Conservation (phyloP, 2,888 invertebrate genomes). For the Morpho helenor region DNA sequence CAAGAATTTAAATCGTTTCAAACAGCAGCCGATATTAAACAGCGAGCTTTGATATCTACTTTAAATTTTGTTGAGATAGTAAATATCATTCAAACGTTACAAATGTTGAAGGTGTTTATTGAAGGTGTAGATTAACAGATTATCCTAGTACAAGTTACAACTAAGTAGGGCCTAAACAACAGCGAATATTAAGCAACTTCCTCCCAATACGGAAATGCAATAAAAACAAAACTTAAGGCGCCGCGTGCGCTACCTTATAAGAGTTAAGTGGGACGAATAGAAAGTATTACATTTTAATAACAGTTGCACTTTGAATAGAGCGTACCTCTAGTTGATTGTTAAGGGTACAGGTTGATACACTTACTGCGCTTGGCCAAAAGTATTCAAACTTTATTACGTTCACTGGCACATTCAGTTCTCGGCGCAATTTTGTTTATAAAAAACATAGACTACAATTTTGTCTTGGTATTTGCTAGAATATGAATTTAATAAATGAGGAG, state of each 20-base stretch:
- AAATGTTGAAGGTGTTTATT: neutral
- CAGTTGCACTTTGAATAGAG: slow-evolving; percentile 15
- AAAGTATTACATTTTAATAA: slow-evolving; percentile 35
- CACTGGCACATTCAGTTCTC: too few relatives aligned
- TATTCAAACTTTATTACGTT: too few relatives aligned
- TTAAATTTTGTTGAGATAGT: too few relatives aligned
- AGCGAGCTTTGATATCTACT: too few relatives aligned
- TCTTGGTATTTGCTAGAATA: too few relatives aligned
- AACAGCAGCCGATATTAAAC: too few relatives aligned
- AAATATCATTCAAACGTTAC: too few relatives aligned
- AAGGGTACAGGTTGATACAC: neutral
- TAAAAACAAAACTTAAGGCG: slow-evolving; percentile 45
- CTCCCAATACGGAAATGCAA: slow-evolving; percentile 40
- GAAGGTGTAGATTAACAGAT: slow-evolving; percentile 20
- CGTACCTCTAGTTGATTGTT: slow-evolving; percentile 8
- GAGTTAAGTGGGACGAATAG: slow-evolving; percentile 39
- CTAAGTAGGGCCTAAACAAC: slow-evolving; percentile 48
- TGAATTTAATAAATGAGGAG: too few relatives aligned
- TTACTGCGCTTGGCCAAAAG: too few relatives aligned
- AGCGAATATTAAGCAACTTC: slow-evolving; percentile 55
- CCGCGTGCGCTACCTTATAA: slow-evolving; percentile 37
- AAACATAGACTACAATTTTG: too few relatives aligned
- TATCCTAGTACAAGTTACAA: slow-evolving; percentile 12
- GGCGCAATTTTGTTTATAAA: too few relatives aligned
- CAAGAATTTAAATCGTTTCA: too few relatives aligned